Conservation (phyloP, 2,888 invertebrate species). For the Cryptus armator region DNA sequence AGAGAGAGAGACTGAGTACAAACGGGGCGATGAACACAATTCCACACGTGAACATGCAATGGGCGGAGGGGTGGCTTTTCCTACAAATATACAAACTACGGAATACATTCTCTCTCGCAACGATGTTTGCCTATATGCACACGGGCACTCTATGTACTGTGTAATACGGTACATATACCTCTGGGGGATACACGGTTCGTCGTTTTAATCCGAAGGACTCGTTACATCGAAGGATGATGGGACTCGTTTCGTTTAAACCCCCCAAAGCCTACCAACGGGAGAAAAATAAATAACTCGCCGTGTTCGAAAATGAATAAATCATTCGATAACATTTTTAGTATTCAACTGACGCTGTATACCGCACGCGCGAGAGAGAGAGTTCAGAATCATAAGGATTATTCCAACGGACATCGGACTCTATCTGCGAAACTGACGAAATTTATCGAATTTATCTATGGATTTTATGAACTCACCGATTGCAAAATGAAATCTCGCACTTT, state of each 20-base stretch:
- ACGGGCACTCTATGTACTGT: slow-evolving; percentile 21
- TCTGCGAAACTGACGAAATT: neutral
- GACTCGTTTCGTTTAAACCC: slow-evolving; percentile 26
- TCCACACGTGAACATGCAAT: slow-evolving; percentile 67
- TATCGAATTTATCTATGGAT: neutral
- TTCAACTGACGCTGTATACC: neutral
- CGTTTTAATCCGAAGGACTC: slow-evolving; percentile 56
- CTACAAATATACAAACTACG: slow-evolving; percentile 45
- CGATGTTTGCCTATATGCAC: neutral
- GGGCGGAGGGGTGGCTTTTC: slow-evolving; percentile 50
- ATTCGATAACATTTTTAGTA: slow-evolving; percentile 2
- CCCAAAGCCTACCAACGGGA: slow-evolving; percentile 4
- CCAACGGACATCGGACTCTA: neutral
- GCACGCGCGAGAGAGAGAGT: neutral
- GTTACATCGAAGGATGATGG: slow-evolving; percentile 44
- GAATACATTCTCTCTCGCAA: slow-evolving; percentile 8
- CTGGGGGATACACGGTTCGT: slow-evolving; percentile 33
- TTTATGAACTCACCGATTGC: neutral
- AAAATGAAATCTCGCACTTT: neutral
- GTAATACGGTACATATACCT: slow-evolving; percentile 35
- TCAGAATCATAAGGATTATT: neutral
- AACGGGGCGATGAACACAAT: slow-evolving; percentile 61
- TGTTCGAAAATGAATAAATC: slow-evolving; percentile 20
- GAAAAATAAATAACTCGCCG: slow-evolving; percentile 6
- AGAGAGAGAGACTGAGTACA: slow-evolving; percentile 28